Base-by-base conservation (phyloP, 1,140 invertebrate genomes). In the Drosophila tani region DNA sequence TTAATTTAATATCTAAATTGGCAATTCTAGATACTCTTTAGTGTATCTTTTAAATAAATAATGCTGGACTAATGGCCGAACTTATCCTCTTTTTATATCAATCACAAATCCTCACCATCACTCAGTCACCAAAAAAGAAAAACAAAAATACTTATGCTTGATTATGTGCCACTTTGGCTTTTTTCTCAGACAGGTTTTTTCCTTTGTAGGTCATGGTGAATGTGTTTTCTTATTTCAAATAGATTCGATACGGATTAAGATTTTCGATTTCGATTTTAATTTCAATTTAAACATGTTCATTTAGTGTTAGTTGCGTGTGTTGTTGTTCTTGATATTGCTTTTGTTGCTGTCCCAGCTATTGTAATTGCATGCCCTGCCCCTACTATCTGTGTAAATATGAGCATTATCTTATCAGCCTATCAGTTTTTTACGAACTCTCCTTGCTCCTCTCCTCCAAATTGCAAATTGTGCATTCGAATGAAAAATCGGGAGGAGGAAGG, bases 181-280 rank as follows among this genome's bases (percentile, higher is more conserved):
- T 29, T 35, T 62, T 50, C 27, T 5, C 2, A 29, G 69, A 75
- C 73, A 27, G 59, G 74, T 76, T 71, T 60, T 60, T 40, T 55
- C 51, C 38, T 43, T 76, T 79, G 71, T 83, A 60, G 76, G 81
- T 84, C 81, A 83, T 79, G 81, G 81, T 84, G 73, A 73, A 77
- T 84, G 45, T 77, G 73, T 67, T 81, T 78, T 32, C 55, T 49
- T 45, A 21, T 29, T 66, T 41, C 14, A 15, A 27, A 21, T 17
- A 8, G 12, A 35, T 51, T 51, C 24, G 38, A 24, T 19, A 15
- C 9, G 49, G 63, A 68, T 46, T 70, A 68, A 29, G 27, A 55
- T 14, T 58, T 58, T 46, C 5, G 7, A 8, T 43, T 55, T 32
- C 12, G 14, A n/a, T 32, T 63, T 29, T 19, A 12, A 24, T 57